Evolutionary conservation across 2,113 vertebrate species (phyloP), one percentile per base, ranked within the genome.

Genomic region (Nymphicus hollandicus): DNA sequence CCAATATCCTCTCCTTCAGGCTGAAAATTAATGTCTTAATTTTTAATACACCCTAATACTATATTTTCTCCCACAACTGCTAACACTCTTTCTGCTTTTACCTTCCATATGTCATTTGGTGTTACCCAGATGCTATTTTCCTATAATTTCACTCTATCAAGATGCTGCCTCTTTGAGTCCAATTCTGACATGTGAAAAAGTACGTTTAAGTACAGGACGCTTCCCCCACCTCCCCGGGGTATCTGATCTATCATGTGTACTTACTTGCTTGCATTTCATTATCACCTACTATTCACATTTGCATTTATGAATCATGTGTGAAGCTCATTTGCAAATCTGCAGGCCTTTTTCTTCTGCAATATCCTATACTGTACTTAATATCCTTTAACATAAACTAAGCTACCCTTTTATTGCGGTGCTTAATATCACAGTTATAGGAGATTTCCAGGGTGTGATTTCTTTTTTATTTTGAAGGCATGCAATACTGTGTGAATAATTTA

Each of bases 261-360:
- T 86, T 81, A 63, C 66, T 83, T 88, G 46, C 88, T 95, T 95
- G 28, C 72, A 94, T 43, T 92, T 64, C 76, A 68, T 96, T 97
- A 93, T 81, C 85, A 95, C 91, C 74, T 92, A 37, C 78, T 91
- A 49, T 61, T 95, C 61, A 65, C 31, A 70, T 88, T 93, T 85
- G 47, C 96, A 83, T 97, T 89, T 95, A 61, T 91, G 93, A 92
- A 66, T 95, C 89, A 71, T 60, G 61, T 92, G 97, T 95, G 72
- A 91, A 77, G 76, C 85, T 90, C 56, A 88, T 70, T 89, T 91
- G 58, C 79, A 93, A 79, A 94, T 94, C 85, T 58, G 78, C 64
- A 93, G 44, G 50, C 60, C 53, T 83, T 89, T 78, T 91, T 33
- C 41, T 95, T 94, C 80, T 78, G 47, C 55, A 84, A 9, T 86